Conservation (phyloP, 2,888 invertebrate species). For the Nomada ruficornis region DNA sequence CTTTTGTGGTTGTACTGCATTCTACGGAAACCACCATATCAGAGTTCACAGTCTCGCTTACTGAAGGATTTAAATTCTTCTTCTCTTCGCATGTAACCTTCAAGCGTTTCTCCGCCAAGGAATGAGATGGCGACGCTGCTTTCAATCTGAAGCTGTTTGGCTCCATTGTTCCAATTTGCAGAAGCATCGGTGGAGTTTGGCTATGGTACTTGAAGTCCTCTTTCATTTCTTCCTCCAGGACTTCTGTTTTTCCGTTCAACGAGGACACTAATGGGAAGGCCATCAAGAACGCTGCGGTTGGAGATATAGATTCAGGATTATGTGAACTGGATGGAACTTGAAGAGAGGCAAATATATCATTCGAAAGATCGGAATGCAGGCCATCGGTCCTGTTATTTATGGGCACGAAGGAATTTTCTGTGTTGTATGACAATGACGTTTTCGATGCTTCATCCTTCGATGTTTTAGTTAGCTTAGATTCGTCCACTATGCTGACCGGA, state of each 20-base stretch:
- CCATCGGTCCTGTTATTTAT: slow-evolving; percentile 79
- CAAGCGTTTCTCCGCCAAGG: slow-evolving; percentile 59
- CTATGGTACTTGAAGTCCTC: slow-evolving; percentile 83
- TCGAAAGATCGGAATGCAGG: slow-evolving; percentile 86
- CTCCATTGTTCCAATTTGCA: slow-evolving; percentile 82
- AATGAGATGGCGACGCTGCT: slow-evolving; percentile 56
- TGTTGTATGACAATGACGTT: slow-evolving; percentile 75
- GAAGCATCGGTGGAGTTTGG: slow-evolving; percentile 83
- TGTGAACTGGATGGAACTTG: slow-evolving; percentile 86
- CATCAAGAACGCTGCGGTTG: slow-evolving; percentile 91
- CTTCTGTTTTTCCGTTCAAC: slow-evolving; percentile 86
- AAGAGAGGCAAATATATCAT: slow-evolving; percentile 87
- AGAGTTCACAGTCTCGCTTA: slow-evolving; percentile 39
- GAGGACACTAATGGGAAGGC: slow-evolving; percentile 91
- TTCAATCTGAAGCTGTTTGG: slow-evolving; percentile 83
- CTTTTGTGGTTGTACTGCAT: slow-evolving; percentile 67
- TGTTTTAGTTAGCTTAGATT: slow-evolving; percentile 63
- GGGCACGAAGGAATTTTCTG: slow-evolving; percentile 81
- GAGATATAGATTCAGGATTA: slow-evolving; percentile 88
- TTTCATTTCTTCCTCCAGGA: slow-evolving; percentile 85
- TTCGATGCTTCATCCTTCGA: slow-evolving; percentile 74
- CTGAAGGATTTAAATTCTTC: slow-evolving; percentile 41
- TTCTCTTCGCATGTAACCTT: slow-evolving; percentile 56
- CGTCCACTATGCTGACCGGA: slow-evolving; percentile 49
- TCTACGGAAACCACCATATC: slow-evolving; percentile 55